phyloP scores from a whole-genome alignment of 2,113 vertebrate genomes.

The Cromileptes altivelis region DNA sequence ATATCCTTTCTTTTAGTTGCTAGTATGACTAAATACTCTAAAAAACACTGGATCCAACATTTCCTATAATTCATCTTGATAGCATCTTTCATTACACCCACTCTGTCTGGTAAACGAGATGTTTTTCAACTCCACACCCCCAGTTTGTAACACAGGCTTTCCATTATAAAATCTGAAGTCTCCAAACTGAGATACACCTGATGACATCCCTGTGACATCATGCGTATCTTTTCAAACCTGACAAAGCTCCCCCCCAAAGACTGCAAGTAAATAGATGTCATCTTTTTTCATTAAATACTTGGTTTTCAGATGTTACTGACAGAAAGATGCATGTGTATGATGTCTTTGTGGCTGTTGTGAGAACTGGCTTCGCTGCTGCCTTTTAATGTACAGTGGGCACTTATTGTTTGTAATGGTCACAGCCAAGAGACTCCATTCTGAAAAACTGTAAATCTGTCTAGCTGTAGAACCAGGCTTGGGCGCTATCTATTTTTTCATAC shows the following conservation, averaged over 20 bases:
- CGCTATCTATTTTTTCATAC: too few relatives aligned
- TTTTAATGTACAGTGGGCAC: not conserved
- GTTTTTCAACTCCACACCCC: not conserved
- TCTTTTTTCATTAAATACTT: not conserved
- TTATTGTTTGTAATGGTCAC: not conserved
- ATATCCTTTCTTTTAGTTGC: too few relatives aligned
- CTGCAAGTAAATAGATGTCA: too few relatives aligned
- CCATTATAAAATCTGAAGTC: not conserved
- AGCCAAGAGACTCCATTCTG: not conserved
- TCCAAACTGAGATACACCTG: too few relatives aligned
- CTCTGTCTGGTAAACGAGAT: not conserved
- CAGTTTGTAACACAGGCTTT: not conserved
- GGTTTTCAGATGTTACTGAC: not conserved
- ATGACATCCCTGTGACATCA: too few relatives aligned
- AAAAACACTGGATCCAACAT: not conserved
- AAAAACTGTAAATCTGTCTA: not conserved
- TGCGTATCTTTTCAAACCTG: too few relatives aligned
- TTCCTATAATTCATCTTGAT: not conserved
- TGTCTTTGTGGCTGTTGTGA: not conserved
- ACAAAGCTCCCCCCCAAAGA: too few relatives aligned
- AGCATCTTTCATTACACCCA: not conserved
- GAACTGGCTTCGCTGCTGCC: not conserved
- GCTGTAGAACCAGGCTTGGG: too few relatives aligned
- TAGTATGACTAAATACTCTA: not conserved
- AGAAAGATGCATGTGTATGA: not conserved